Percentiles rank a stretch among this genome's conserved stretches.
These are phyloP conservation scores for Typhlomys cinereus DNA, from an alignment of 2,113 vertebrate species.

Conservation along the genomic window DNA sequence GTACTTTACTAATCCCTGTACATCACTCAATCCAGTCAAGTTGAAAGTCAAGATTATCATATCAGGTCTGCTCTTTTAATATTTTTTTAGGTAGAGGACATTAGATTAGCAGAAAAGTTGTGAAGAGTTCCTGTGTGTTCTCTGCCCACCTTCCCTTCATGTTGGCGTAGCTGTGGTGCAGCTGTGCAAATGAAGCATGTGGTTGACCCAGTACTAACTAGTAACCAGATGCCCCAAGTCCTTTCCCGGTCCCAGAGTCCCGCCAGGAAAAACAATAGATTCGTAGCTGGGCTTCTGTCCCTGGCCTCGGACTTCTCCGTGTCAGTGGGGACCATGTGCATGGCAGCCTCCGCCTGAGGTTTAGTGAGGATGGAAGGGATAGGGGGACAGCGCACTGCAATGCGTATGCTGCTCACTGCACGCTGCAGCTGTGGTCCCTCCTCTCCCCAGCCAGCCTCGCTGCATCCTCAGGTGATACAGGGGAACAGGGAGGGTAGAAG, in stretches of 20 bases:
- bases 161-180: not conserved
- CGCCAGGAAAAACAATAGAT: rapidly evolving
- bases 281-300: not conserved
- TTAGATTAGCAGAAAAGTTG: not conserved
- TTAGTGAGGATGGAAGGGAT: rapidly evolving
- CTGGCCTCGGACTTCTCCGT: not conserved
- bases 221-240: not conserved
- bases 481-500: too few species aligned
- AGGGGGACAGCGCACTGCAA: not conserved
- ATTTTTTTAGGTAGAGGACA: not conserved
- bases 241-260: not conserved
- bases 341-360: not conserved
- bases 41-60: not conserved
- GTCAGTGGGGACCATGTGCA: not conserved
- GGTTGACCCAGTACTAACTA: not conserved
- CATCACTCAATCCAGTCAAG: not conserved
- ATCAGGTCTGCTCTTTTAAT: not conserved
- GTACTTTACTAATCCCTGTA: not conserved
- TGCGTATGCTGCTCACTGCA: rapidly evolving
- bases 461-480: not conserved
- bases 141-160: too few species aligned
- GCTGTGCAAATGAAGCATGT: not conserved
- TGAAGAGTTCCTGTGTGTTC: too few species aligned
- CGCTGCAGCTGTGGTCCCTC: not conserved
- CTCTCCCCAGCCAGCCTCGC: not conserved